Evolutionary conservation across 2,113 vertebrate genomes (phyloP).

Genomic region (Paradoxurus hermaphroditus): DNA sequence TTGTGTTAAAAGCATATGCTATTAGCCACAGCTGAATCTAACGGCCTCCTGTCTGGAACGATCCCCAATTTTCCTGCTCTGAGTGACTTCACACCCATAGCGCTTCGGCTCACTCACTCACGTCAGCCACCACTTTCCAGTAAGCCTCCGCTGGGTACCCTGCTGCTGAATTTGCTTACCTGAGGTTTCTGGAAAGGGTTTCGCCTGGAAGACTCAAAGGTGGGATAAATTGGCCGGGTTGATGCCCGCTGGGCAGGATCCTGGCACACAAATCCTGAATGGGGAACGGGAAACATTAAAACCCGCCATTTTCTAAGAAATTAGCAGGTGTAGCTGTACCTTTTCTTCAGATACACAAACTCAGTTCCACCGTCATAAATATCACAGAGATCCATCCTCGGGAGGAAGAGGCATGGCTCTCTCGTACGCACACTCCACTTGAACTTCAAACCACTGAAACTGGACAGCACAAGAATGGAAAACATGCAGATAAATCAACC

Average conservation of each 20-base stretch:
- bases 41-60: background rate
- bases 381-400: background rate
- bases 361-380: background rate
- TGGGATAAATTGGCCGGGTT: constrained; percentile 79
- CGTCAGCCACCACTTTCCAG: background rate
- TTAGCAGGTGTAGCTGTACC: background rate
- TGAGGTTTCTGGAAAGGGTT: constrained; percentile 86
- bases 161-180: constrained; percentile 81
- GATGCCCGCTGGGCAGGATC: constrained; percentile 88
- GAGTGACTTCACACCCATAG: background rate
- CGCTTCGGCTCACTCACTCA: background rate
- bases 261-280: constrained; percentile 93
- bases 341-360: constrained; percentile 3
- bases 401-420: background rate
- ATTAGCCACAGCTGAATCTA: background rate
- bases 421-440: background rate
- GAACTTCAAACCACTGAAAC: background rate
- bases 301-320: constrained; percentile 34
- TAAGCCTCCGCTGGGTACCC: background rate
- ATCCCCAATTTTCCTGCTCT: background rate
- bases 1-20: background rate
- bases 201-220: constrained; percentile 83
- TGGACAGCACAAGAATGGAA: background rate
- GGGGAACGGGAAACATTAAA: constrained; percentile 53
- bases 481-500: background rate